These are phyloP conservation scores for Patagioenas fasciata DNA, from an alignment of 2,113 vertebrate species.

Conservation along the genomic window DNA sequence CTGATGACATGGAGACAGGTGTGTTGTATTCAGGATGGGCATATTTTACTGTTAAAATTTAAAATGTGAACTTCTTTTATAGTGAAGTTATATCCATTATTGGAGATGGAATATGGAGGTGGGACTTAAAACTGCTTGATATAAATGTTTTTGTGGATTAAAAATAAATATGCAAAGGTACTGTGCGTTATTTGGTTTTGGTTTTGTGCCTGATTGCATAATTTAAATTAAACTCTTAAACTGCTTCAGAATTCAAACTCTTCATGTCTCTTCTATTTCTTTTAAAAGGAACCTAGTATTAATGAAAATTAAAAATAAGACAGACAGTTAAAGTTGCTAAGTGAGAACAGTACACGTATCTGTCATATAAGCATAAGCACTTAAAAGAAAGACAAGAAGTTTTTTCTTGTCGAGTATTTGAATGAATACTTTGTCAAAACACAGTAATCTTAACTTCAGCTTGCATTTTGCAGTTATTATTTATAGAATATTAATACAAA, in stretches of 20 bases:
- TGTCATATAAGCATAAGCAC: neutral
- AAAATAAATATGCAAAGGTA: neutral
- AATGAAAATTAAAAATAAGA: neutral
- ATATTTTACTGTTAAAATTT: neutral
- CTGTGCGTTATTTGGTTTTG: neutral
- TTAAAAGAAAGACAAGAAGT: neutral
- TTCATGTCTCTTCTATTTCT: neutral
- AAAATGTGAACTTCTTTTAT: neutral
- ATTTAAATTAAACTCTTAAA: neutral
- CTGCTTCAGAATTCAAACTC: neutral
- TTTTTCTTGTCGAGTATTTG: neutral
- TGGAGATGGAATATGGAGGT: neutral
- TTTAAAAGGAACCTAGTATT: neutral
- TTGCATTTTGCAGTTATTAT: neutral
- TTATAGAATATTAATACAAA: neutral
- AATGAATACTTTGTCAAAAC: neutral
- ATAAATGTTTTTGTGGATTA: neutral
- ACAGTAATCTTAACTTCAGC: neutral
- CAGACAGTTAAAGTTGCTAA: neutral
- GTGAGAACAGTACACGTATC: neutral
- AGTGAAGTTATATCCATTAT: neutral
- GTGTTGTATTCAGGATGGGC: neutral
- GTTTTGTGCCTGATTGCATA: neutral
- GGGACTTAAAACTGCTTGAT: neutral
- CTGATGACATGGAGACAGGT: neutral